Percentiles rank a stretch among this genome's conserved stretches.
phyloP scores from a whole-genome alignment of 2,113 vertebrate genomes.

The Elgaria multicarinata region DNA sequence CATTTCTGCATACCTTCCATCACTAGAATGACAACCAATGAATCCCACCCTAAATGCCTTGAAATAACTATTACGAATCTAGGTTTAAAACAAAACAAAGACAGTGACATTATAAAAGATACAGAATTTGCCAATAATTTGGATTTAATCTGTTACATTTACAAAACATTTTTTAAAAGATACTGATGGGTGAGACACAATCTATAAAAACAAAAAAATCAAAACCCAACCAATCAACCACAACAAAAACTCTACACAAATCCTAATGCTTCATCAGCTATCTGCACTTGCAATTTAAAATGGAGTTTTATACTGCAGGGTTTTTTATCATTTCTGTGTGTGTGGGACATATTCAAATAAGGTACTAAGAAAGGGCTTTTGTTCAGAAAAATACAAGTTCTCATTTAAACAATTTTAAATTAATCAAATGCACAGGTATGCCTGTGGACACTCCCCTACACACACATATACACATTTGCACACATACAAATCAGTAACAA shows the following conservation, averaged over 20 bases:
- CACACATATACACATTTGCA: background rate
- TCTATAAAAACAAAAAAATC: background rate
- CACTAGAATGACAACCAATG: background rate
- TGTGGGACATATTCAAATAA: background rate
- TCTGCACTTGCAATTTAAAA: background rate
- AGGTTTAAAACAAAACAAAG: too few species aligned
- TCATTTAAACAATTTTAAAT: background rate
- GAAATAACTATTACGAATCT: background rate
- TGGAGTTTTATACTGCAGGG: background rate
- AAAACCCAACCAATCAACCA: background rate
- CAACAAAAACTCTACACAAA: background rate
- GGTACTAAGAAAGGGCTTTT: background rate
- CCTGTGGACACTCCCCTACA: too few species aligned
- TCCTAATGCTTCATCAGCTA: too few species aligned
- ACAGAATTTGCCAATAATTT: background rate
- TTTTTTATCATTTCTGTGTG: background rate
- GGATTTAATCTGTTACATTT: background rate
- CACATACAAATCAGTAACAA: background rate
- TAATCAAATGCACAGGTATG: background rate
- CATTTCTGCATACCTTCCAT: background rate
- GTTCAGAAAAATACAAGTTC: fast-evolving
- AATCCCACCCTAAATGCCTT: background rate
- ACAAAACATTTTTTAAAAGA: background rate
- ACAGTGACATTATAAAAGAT: background rate
- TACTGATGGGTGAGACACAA: background rate